Conservation (phyloP, 2,888 invertebrate genomes). For the Zygogramma bicolorata region DNA sequence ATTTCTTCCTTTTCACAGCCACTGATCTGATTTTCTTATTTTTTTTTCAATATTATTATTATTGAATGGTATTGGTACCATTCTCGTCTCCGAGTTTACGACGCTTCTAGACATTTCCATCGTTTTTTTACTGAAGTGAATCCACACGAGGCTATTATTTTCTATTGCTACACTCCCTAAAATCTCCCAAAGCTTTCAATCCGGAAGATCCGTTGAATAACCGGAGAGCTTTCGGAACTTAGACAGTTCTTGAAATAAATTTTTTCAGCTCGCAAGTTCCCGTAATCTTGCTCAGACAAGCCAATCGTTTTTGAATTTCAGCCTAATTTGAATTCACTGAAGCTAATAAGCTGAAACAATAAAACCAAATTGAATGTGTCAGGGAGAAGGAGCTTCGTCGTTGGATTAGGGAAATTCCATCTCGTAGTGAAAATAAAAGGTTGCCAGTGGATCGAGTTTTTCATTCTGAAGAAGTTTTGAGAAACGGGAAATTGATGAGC, state of each 20-base stretch:
- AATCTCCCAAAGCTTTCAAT: background rate
- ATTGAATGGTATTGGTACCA: too few species aligned
- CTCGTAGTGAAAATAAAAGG: background rate
- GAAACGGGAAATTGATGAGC: too few species aligned
- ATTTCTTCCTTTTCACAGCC: too few species aligned
- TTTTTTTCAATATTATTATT: too few species aligned
- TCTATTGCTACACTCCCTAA: background rate
- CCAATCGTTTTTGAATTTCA: constrained; percentile 24
- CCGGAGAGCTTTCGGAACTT: background rate
- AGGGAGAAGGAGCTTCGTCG: constrained; percentile 13
- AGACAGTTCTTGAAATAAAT: constrained; percentile 1
- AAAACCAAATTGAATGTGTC: constrained; percentile 34
- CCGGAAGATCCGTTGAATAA: background rate
- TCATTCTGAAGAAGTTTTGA: background rate
- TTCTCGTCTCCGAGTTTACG: too few species aligned
- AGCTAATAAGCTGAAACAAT: constrained; percentile 33
- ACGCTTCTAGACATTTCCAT: background rate
- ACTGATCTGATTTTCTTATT: too few species aligned
- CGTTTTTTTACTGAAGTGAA: background rate
- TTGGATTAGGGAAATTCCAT: constrained; percentile 19
- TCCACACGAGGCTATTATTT: background rate
- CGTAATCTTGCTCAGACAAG: background rate
- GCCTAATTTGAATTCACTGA: constrained; percentile 31
- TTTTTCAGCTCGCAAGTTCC: background rate
- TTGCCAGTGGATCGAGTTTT: background rate